Base-by-base conservation (phyloP, 1,140 invertebrate species). In the Cydia strobilella region DNA sequence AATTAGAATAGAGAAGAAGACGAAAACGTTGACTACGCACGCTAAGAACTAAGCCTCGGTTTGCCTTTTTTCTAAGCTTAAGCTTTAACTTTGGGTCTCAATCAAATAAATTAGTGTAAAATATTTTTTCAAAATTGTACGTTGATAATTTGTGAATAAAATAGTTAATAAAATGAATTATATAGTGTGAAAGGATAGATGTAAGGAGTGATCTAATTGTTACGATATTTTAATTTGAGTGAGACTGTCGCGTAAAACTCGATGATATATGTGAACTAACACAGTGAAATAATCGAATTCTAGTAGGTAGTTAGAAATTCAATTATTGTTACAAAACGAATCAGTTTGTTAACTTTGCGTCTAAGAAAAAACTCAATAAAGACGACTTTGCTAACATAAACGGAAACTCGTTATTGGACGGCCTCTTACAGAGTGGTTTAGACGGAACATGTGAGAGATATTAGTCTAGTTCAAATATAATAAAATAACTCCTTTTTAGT, bases 81-180 rank as follows among this genome's bases (percentile, higher is more conserved):
- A 77, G 79, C 75, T 80, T 80, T 78, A 76, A 80, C 65, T 63
- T 76, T 76, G 71, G 76, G 79, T 80, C 79, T 78, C 76, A 80
- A 76, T 73, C 18, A 75, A 59, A 71, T 80, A 76, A 79, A 75
- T 80, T 77, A 79, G 74, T 79, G 72, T 76, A 78, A 75, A 76
- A 73, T 72, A 65, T 72, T 73, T 76, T 73, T 69, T 62, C 72
- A 69, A 62, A 45, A 59, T 23, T 48, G 31, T 73, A 73, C 25
- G 45, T 73, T 48, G 63, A 59, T 73, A 59, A 63, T 51, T 66
- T 76, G 75, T 76, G 75, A 76, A 74, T 74, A 69, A 75, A 75
- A 75, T 75, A 75, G 75, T 63, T 72, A 75, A 72, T 72, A 75
- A 72, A 71, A n/a, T 35, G 27, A 69, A 75, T 62, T 63, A 63